Base-by-base conservation (phyloP, 2,797 vertebrate species). In the Rhabdomys pumilio region DNA sequence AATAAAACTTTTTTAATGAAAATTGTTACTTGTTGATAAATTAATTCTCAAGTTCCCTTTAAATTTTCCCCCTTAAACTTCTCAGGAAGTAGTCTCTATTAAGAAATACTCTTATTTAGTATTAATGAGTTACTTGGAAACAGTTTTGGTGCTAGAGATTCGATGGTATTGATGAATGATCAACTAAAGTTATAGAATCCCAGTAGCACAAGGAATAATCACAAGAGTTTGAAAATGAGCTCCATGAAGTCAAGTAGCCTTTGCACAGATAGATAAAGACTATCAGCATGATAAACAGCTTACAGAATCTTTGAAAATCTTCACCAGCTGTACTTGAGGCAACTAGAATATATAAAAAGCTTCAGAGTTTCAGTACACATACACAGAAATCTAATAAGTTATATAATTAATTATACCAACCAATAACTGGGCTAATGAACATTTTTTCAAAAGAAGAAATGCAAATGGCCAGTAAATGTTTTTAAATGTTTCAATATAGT, bases 1-100 rank as follows among this genome's bases (percentile, higher is more conserved):
- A 63, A 69, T 1, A 50, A 88, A 57, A 65, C 34, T 31, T 84
- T 84, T 61, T 29, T 31, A 34, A 44, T 84, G 11, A 44, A n/a
- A 57, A 73, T 75, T 80, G 96, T 76, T 92, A 2, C 83, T 59
- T 88, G 44, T 79, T 94, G n/a, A 2, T 86, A 79, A 85, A 59
- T 89, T 89, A 24, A 92, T 93, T 95, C 34, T 95, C 72, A 81
- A 41, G 17, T 87, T 89, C 38, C 41, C 63, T 34, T 91, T 87
- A 57, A 90, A 93, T 92, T 59, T 57, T 81, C 38, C 94, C 93
- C 63, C 76, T 94, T 67, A 93, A 6, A 85, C 47, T 55, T 81
- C 12, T 86, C 41, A 84, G 47, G 69, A 76, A 77, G 89, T 55
- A 73, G 44, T 90, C 38, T 93, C 86, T 50, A 83, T 80, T 94